Evolutionary conservation across 2,797 vertebrate species (phyloP).

Genomic region (Onychomys arenicola): DNA sequence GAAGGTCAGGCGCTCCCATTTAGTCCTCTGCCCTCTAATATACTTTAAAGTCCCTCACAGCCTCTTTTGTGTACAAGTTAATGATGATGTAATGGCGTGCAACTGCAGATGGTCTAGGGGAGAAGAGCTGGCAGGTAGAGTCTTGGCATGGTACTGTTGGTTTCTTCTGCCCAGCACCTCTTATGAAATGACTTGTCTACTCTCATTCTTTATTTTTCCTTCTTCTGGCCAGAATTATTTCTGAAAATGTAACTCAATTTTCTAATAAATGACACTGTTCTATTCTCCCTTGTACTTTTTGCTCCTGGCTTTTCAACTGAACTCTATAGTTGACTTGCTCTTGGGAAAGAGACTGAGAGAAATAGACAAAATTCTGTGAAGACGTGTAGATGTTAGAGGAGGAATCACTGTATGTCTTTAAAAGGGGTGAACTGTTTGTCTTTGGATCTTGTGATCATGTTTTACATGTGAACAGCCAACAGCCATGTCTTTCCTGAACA

Average conservation of each 20-base stretch:
- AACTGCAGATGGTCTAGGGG: not conserved
- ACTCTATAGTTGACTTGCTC: not conserved
- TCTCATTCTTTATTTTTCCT: not conserved
- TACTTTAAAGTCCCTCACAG: not conserved
- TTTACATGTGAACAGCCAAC: constrained; percentile 35
- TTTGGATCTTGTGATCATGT: not conserved
- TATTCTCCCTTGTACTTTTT: not conserved
- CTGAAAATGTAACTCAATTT: constrained; percentile 9
- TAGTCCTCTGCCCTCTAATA: not conserved
- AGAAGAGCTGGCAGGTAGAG: not conserved
- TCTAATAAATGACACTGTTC: not conserved
- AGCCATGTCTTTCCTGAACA: not conserved
- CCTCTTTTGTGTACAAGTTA: not conserved
- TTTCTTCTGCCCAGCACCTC: not conserved
- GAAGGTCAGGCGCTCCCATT: not conserved
- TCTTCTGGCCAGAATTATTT: not conserved
- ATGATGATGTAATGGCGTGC: not conserved
- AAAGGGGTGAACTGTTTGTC: not conserved
- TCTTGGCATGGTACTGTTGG: not conserved
- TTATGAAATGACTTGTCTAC: not conserved
- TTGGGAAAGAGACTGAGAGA: not conserved
- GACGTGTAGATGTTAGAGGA: not conserved
- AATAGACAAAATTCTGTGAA: not conserved
- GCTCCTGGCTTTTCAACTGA: not conserved
- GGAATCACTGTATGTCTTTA: not conserved